phyloP scores from a whole-genome alignment of 2,888 invertebrate genomes.

The Drosophila robusta region DNA sequence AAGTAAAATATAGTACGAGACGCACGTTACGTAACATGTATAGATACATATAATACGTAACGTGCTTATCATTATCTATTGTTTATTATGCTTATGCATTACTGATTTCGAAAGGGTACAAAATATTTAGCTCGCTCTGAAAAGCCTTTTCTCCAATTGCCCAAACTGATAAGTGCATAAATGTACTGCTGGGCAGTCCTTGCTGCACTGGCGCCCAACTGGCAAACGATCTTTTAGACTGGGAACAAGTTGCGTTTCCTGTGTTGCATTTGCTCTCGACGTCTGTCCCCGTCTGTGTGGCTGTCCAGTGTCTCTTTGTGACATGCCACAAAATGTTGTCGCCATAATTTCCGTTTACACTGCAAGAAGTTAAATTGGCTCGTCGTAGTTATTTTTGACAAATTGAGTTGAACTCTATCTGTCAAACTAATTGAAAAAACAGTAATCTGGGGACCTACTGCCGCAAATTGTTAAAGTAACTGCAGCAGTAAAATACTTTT shows the following conservation, averaged over 20 bases:
- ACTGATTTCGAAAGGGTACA: conserved; percentile 4
- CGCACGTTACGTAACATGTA: too few relatives aligned
- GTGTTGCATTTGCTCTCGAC: conserved; percentile 10
- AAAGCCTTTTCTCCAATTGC: neutral
- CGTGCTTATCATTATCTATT: too few relatives aligned
- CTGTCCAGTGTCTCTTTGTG: conserved; percentile 32
- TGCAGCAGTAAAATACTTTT: too few relatives aligned
- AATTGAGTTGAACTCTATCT: neutral
- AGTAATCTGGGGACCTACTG: neutral
- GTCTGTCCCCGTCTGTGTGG: conserved; percentile 1
- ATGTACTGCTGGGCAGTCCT: neutral
- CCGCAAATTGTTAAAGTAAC: too few relatives aligned
- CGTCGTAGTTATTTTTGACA: too few relatives aligned
- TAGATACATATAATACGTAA: too few relatives aligned
- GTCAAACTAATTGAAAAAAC: neutral
- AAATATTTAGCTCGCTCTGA: neutral
- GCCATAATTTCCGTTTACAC: conserved; percentile 50
- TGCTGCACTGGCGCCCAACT: conserved; percentile 43
- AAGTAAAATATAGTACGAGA: too few relatives aligned
- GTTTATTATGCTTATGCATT: too few relatives aligned
- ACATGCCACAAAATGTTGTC: conserved; percentile 65
- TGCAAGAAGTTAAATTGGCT: conserved; percentile 25
- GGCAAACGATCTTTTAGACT: conserved; percentile 31
- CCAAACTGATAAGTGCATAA: neutral
- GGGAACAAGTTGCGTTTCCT: conserved; percentile 56